Conservation (phyloP, 2,113 vertebrate species). For the Pelobates fuscus region DNA sequence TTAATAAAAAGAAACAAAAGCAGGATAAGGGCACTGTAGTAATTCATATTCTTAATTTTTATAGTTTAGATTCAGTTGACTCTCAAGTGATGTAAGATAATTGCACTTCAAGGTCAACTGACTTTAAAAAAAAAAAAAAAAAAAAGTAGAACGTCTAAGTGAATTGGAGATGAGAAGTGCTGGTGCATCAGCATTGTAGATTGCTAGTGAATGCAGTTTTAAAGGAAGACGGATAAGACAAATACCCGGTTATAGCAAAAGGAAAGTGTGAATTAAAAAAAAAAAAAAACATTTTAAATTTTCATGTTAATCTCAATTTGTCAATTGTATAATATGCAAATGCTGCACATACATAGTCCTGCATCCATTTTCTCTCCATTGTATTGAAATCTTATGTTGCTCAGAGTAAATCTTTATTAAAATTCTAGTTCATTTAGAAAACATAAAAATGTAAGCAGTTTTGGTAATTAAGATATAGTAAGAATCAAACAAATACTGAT, state of each 20-base stretch:
- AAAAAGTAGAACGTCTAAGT: background rate
- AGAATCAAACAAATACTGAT: background rate
- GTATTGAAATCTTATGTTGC: no score
- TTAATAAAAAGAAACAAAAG: no score
- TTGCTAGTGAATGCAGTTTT: constrained; percentile 2
- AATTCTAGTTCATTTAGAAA: no score
- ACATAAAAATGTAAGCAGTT: no score
- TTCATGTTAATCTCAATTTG: no score
- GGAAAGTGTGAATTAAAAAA: no score
- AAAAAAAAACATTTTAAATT: no score
- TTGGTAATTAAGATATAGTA: background rate
- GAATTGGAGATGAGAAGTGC: background rate
- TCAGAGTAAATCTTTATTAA: no score
- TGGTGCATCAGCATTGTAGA: background rate
- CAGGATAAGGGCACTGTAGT: no score
- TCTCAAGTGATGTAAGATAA: background rate
- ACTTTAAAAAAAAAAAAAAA: constrained; percentile 1
- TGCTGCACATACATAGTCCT: no score
- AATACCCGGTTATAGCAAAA: background rate
- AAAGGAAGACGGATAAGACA: constrained; percentile 9
- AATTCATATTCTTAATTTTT: background rate
- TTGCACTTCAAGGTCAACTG: background rate
- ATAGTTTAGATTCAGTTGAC: background rate
- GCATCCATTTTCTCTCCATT: no score
- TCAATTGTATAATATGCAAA: no score